A percentile compares a stretch with the other conserved stretches of the same genome.
Conservation (phyloP, 2,113 vertebrate species). For the Gallinago jamesoni region DNA sequence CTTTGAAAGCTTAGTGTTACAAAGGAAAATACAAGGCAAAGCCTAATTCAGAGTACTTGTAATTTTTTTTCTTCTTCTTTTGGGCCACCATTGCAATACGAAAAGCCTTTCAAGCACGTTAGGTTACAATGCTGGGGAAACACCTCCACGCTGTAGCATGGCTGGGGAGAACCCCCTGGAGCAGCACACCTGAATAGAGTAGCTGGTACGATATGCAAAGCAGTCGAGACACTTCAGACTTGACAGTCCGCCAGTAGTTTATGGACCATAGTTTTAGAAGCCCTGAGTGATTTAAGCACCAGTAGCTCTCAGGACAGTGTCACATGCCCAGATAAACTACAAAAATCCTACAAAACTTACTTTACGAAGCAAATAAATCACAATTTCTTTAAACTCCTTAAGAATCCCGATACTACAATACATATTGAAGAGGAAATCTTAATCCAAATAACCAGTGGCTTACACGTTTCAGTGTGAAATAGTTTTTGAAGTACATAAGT, state of each 20-base stretch:
- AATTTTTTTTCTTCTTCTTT: neutral
- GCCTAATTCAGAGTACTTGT: neutral
- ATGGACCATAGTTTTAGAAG: neutral
- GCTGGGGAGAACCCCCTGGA: neutral
- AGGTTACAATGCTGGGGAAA: neutral
- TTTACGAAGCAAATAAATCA: neutral
- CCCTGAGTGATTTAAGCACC: neutral
- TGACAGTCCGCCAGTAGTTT: neutral
- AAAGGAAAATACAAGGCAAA: neutral
- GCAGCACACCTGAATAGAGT: neutral
- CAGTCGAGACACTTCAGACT: neutral
- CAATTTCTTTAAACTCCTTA: neutral
- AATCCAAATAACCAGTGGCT: neutral
- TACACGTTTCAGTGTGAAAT: neutral
- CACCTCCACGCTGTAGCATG: accelerated
- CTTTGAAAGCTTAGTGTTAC: neutral
- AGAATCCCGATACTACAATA: neutral
- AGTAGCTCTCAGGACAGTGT: neutral
- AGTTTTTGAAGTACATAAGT: neutral
- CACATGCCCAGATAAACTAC: neutral
- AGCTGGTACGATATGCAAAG: neutral
- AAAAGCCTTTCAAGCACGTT: neutral
- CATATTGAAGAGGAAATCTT: neutral
- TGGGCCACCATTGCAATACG: neutral
- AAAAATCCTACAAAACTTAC: neutral